phyloP scores from a whole-genome alignment of 2,888 invertebrate genomes.

The Sacculina carcini region DNA sequence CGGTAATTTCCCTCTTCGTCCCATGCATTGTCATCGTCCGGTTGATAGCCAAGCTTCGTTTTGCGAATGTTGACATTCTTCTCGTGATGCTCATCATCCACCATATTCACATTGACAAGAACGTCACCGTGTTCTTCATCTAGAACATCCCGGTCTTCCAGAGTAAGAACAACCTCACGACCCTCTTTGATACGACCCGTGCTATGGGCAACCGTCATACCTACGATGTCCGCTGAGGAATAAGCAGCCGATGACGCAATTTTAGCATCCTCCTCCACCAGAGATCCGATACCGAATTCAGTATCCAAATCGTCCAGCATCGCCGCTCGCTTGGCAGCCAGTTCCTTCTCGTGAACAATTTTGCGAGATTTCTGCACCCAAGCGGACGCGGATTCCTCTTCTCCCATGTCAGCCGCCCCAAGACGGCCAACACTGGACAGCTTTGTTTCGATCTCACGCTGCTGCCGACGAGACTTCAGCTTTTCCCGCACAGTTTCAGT shows the following conservation, averaged over 20 bases:
- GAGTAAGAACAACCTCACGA: conserved; percentile 56
- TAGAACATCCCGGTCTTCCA: conserved; percentile 73
- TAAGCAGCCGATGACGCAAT: conserved; percentile 34
- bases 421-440: conserved; percentile 30
- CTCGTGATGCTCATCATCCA: conserved; percentile 56
- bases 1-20: conserved; percentile 27
- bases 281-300: conserved; percentile 64
- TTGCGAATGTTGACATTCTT: conserved; percentile 61
- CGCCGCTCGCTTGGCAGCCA: conserved; percentile 67
- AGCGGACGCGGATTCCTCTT: conserved; percentile 39
- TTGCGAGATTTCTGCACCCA: conserved; percentile 66
- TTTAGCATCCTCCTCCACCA: conserved; percentile 49
- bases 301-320: conserved; percentile 81
- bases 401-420: conserved; percentile 40
- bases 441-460: conserved; percentile 42
- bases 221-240: conserved; percentile 40
- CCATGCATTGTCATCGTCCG: conserved; percentile 43
- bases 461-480: conserved; percentile 48
- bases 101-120: conserved; percentile 66
- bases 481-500: conserved; percentile 57
- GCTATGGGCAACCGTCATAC: conserved; percentile 64
- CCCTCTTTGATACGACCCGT: conserved; percentile 42
- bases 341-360: conserved; percentile 45
- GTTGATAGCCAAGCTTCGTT: conserved; percentile 60
- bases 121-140: conserved; percentile 61